phyloP scores from a whole-genome alignment of 1,140 invertebrate genomes.

The Thaumatotibia leucotreta region DNA sequence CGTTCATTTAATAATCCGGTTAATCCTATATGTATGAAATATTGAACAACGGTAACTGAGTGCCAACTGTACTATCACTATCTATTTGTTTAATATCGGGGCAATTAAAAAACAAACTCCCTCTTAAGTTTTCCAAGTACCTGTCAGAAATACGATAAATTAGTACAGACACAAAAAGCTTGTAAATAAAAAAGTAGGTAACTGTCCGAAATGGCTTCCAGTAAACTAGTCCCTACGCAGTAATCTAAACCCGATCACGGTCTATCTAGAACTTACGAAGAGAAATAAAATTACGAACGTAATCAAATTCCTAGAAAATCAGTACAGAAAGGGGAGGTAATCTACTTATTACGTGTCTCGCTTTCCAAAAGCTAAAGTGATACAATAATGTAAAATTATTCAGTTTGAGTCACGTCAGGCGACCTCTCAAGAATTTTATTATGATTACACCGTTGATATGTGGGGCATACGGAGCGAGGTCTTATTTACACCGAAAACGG shows the following conservation, averaged over 20 bases:
- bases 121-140: too few relatives aligned
- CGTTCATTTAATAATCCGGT: too few relatives aligned
- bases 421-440: conserved; percentile 5
- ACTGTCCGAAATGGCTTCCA: too few relatives aligned
- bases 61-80: too few relatives aligned
- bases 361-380: not conserved
- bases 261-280: not conserved
- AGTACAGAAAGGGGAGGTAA: not conserved
- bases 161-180: too few relatives aligned
- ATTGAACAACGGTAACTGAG: too few relatives aligned
- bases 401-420: not conserved
- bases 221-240: too few relatives aligned
- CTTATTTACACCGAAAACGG: not conserved
- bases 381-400: conserved; percentile 10
- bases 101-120: too few relatives aligned
- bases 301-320: not conserved
- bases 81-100: too few relatives aligned
- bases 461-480: not conserved
- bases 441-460: not conserved
- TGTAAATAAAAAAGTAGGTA: too few relatives aligned
- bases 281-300: not conserved
- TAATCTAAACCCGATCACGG: not conserved
- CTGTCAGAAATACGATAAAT: too few relatives aligned
- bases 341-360: conserved; percentile 4
- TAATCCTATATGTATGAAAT: too few relatives aligned